phyloP scores from a whole-genome alignment of 2,113 vertebrate species.

The Micromys minutus region DNA sequence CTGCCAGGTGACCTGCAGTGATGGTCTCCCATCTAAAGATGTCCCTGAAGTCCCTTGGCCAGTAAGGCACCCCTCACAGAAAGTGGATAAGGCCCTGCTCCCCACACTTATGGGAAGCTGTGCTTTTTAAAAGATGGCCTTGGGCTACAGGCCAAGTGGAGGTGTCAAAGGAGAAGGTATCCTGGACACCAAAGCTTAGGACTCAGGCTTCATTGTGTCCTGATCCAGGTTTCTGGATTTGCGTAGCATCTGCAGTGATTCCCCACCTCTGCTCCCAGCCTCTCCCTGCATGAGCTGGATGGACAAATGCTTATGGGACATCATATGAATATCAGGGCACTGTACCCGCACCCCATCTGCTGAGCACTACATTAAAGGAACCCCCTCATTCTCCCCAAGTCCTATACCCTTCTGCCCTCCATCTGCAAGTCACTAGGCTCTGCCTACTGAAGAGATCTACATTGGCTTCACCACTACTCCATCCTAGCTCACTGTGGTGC shows the following conservation, averaged over 20 bases:
- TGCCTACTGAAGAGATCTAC: no score
- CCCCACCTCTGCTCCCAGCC: no score
- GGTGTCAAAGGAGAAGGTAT: not conserved
- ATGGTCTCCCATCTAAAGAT: not conserved
- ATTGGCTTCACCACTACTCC: fast-evolving
- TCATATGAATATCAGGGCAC: not conserved
- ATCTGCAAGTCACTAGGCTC: fast-evolving
- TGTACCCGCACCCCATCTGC: no score
- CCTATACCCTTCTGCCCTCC: not conserved
- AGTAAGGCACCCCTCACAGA: not conserved
- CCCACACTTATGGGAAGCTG: fast-evolving
- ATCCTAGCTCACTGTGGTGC: fast-evolving
- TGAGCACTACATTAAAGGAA: not conserved
- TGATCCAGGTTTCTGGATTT: not conserved
- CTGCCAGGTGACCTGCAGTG: not conserved
- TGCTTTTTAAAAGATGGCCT: not conserved
- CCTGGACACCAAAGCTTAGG: no score
- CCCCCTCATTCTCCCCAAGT: no score
- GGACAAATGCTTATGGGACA: not conserved
- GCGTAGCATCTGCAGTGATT: not conserved
- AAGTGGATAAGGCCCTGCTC: not conserved
- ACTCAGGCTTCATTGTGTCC: not conserved
- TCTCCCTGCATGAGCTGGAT: no score
- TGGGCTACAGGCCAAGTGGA: not conserved
- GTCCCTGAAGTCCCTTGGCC: not conserved